Evolutionary conservation across 2,797 vertebrate species (phyloP).

Genomic region (Ceyx erithaca): DNA sequence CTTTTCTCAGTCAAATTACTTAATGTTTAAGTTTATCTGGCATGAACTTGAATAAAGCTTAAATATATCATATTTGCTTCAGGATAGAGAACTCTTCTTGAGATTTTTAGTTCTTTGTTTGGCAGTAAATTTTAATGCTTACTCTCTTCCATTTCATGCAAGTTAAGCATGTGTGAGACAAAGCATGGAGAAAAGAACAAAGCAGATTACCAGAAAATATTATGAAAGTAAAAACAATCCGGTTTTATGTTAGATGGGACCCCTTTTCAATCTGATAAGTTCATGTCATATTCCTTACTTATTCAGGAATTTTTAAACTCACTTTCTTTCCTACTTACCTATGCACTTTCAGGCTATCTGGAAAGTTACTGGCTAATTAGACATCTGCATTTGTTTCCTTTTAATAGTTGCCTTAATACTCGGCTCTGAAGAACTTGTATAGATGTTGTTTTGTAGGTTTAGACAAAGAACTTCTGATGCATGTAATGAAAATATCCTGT

Average conservation of each 20-base stretch:
- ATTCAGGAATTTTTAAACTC: background rate
- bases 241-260: background rate
- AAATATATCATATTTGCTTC: background rate
- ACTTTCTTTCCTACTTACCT: background rate
- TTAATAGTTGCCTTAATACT: background rate
- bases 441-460: background rate
- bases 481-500: background rate
- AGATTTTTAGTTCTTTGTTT: background rate
- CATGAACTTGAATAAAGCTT: background rate
- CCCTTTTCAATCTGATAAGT: background rate
- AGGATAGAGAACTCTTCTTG: background rate
- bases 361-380: background rate
- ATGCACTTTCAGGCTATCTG: background rate
- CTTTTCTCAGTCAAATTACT: background rate
- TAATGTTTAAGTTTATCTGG: background rate
- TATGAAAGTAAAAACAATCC: background rate
- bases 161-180: background rate
- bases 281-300: background rate
- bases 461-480: background rate
- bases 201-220: background rate
- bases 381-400: background rate
- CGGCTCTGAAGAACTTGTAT: background rate
- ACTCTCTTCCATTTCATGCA: background rate
- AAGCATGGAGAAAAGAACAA: background rate
- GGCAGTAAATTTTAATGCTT: background rate